Evolutionary conservation across 2,113 vertebrate genomes (phyloP).

Genomic region (Colinus virginianus): DNA sequence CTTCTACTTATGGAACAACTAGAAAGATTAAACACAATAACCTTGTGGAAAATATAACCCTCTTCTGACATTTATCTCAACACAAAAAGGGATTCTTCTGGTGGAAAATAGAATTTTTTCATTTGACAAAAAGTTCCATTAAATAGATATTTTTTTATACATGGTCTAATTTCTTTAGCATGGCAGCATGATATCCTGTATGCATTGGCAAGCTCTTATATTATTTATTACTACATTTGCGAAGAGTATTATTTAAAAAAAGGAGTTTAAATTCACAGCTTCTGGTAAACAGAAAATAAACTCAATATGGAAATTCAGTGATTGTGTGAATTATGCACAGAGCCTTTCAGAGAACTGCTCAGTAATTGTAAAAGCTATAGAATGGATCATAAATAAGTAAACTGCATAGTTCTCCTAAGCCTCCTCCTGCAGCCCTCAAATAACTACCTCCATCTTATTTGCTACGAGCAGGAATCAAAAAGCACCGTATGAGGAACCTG

Average conservation of each 20-base stretch:
- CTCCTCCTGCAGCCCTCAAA: background rate
- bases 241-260: constrained; percentile 41
- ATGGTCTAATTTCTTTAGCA: constrained; percentile 24
- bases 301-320: constrained; percentile 39
- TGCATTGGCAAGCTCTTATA: background rate
- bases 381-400: constrained; percentile 65
- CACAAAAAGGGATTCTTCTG: background rate
- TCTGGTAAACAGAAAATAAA: constrained; percentile 59
- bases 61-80: background rate
- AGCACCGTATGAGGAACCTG: background rate
- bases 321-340: constrained; percentile 55
- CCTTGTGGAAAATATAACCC: constrained; percentile 16
- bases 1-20: background rate
- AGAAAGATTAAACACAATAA: constrained; percentile 23
- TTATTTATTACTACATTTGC: constrained; percentile 68
- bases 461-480: background rate
- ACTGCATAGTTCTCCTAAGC: background rate
- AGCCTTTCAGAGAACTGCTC: constrained; percentile 29
- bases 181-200: constrained; percentile 23
- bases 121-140: constrained; percentile 44
- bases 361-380: constrained; percentile 23
- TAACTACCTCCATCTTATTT: background rate
- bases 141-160: constrained; percentile 17
- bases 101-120: constrained; percentile 14
- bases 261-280: constrained; percentile 48